Base-by-base conservation (phyloP, 1,140 invertebrate species). In the Mizuhopecten yessoensis region DNA sequence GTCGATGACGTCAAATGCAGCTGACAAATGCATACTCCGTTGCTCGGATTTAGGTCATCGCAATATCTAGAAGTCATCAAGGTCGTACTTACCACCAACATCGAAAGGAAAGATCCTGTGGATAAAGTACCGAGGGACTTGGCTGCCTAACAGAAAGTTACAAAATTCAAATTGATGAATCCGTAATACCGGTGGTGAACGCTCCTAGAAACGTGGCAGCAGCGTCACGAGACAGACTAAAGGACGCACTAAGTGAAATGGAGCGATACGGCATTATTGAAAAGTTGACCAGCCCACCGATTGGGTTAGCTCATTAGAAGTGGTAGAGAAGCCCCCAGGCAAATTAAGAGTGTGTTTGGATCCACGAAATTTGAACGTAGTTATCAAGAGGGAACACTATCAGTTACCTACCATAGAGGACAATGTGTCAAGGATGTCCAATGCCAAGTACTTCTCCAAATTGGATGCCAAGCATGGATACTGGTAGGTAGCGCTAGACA, bases 271-370 rank as follows among this genome's bases (percentile, higher is more conserved):
- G 9, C 1, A 17, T 45, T 13, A 45, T 93, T 34, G 45, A 87
- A 86, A 92, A 87, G 91, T 95, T 0, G 92, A 87, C 7, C 89
- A 96, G 89, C 95, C 96, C 9, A 96, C 97, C 3, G 96, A 97
- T 75, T 97, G 97, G 96, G 96, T 97, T 0, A 96, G 96, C 92
- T 92, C 94, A 33, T 92, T 97, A 36, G 96, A 97, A 0, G 93
- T 97, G 33, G 96, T 97, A 20, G 93, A 95, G 88, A 97, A 97
- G 94, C 90, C 20, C n/a, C n/a, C 45, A 93, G 34, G 91, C 42
- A 92, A 95, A 42, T 86, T 97, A 20, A 92, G 97, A 89, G 94
- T 97, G 34, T 97, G 97, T 93, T 90, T 97, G 29, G 97, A 97
- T 94, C 97, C 97, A 5, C 94, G 92, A n/a, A n/a, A n/a, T n/a